These are phyloP conservation scores for Ariopsis seemanni DNA, from an alignment of 2,113 vertebrate species.

Conservation along the genomic window DNA sequence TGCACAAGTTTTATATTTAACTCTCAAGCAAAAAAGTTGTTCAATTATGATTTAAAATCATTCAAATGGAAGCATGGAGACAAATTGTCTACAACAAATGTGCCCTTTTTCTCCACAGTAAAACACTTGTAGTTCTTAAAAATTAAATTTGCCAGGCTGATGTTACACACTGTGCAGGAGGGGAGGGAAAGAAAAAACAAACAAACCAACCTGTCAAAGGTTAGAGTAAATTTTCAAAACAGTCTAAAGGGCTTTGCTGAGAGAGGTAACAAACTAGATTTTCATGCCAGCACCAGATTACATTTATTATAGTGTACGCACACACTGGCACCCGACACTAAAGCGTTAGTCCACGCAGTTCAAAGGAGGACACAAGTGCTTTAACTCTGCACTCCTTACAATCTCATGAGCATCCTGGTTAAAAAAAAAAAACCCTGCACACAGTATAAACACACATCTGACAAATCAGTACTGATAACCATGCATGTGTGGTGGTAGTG, in stretches of 20 bases:
- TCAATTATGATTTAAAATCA: slow-evolving; percentile 2
- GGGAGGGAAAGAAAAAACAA: no score
- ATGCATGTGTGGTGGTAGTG: no score
- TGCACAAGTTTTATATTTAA: background rate
- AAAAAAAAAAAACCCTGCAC: background rate
- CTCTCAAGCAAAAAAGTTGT: background rate
- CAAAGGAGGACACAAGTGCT: slow-evolving; percentile 16
- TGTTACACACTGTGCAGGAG: background rate
- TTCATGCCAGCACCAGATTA: slow-evolving; percentile 4
- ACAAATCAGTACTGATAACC: slow-evolving; percentile 10
- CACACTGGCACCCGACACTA: background rate
- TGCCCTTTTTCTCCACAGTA: slow-evolving; percentile 28
- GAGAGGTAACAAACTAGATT: background rate
- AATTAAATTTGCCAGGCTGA: background rate
- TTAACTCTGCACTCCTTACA: background rate
- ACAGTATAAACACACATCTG: background rate
- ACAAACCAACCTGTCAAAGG: background rate
- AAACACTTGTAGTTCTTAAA: slow-evolving; percentile 2
- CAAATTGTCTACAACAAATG: slow-evolving; percentile 11
- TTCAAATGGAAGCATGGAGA: slow-evolving; percentile 35
- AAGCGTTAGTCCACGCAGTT: slow-evolving; percentile 8
- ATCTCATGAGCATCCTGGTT: background rate
- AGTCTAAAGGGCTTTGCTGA: slow-evolving; percentile 8
- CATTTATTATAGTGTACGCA: background rate
- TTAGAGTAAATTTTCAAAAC: background rate